These are phyloP conservation scores for Orchestia grillus DNA, from an alignment of 1,140 invertebrate genomes.

Conservation along the genomic window DNA sequence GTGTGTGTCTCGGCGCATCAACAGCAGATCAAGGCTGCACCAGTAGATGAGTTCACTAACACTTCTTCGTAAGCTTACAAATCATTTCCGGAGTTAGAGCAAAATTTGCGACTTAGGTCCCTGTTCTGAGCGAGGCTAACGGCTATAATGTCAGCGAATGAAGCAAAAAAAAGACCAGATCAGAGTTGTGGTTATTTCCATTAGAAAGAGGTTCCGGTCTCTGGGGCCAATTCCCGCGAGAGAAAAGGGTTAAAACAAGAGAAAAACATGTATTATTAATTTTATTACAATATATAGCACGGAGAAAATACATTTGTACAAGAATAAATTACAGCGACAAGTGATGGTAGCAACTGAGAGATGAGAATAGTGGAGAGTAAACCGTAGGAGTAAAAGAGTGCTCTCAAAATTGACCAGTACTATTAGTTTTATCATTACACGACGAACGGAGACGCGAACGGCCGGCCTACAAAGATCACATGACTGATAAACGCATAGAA, in stretches of 20 bases:
- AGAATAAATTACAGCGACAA: conserved; percentile 16
- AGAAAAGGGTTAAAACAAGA: not conserved
- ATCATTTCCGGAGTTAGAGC: too few species aligned
- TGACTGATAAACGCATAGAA: not conserved
- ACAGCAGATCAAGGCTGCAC: too few species aligned
- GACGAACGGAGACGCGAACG: not conserved
- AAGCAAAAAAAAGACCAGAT: not conserved
- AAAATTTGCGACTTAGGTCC: too few species aligned
- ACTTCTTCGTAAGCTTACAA: too few species aligned
- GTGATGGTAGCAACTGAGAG: not conserved
- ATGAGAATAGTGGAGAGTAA: not conserved
- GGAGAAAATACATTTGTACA: conserved; percentile 46
- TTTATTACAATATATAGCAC: conserved; percentile 49
- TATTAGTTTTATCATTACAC: not conserved
- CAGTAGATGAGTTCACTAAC: too few species aligned
- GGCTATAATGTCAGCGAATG: not conserved
- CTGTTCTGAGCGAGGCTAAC: too few species aligned
- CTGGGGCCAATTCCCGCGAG: not conserved
- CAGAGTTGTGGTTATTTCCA: not conserved
- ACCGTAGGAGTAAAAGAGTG: not conserved
- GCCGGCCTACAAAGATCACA: not conserved
- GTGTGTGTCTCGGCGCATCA: too few species aligned
- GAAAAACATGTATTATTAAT: conserved; percentile 20
- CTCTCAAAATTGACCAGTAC: not conserved
- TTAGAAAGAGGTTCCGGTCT: not conserved